Evolutionary conservation across 2,113 vertebrate genomes (phyloP), one percentile per base, ranked within the genome.

Genomic region (Corythoichthys haematopterus): DNA sequence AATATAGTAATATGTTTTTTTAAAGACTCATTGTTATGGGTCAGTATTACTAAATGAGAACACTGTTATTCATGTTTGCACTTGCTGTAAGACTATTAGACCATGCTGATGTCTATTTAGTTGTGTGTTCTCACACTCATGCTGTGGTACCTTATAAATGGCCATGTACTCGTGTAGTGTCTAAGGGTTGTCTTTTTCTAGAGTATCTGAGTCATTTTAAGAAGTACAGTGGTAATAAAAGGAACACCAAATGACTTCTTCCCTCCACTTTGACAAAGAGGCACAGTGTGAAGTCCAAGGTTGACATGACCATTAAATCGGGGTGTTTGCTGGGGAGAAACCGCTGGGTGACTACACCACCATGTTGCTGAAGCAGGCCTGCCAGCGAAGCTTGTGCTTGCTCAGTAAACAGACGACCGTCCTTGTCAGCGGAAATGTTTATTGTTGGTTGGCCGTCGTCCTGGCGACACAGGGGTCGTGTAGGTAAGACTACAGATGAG

Each of bases 381-480:
- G 87, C 88, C 89, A 89, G 89, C 83, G 89, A 90, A 78, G 88
- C 84, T 91, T 92, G 78, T 90, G 90, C 91, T 90, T 91, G 33
- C 90, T 91, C 91, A 91, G 90, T 91, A 91, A 91, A 89, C 88
- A 88, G 86, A 84, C 79, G 91, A 91, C 91, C 89, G 91, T 91
- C 91, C 90, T 92, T 92, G 91, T 92, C 90, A 90, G 87, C 77
- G 71, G 81, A 62, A 89, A 88, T 90, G 91, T 92, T 92, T 91
- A 91, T 57, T 91, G 89, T 84, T 77, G 64, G 84, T 80, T 90
- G 89, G 89, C 87, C 68, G 38, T 74, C 70, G 81, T 82, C 82
- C 79, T 84, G 80, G 71, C 55, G 74, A 82, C 64, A 83, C 71
- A 83, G 86, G 84, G 6, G 28, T 36, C 2, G 28, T 74, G 84